Evolutionary conservation across 2,797 vertebrate species (phyloP).

Genomic region (Luscinia luscinia): DNA sequence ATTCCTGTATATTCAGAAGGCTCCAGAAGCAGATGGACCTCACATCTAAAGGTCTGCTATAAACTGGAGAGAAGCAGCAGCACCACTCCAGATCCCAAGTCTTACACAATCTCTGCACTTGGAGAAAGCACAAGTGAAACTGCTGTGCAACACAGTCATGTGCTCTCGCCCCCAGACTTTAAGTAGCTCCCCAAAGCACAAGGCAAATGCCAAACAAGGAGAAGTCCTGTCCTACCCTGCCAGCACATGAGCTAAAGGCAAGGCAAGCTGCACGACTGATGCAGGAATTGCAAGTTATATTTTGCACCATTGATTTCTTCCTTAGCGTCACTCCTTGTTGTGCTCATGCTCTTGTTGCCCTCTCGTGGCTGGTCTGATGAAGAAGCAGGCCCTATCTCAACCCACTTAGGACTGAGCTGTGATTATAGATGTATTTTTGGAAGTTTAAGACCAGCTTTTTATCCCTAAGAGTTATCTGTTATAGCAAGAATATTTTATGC

Average conservation of each 20-base stretch:
- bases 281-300: accelerated
- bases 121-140: background rate
- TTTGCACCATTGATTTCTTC: accelerated
- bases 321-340: accelerated
- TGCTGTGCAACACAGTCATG: accelerated
- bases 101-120: background rate
- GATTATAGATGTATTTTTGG: accelerated
- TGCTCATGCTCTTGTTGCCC: conserved; percentile 63
- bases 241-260: background rate
- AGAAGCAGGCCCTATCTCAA: background rate
- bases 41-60: background rate
- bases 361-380: conserved; percentile 26
- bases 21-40: background rate
- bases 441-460: background rate
- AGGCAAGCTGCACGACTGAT: background rate
- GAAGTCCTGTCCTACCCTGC: background rate
- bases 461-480: no score
- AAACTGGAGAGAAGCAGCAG: background rate
- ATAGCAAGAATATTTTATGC: background rate
- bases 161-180: accelerated
- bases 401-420: accelerated
- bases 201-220: accelerated
- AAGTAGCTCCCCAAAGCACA: background rate
- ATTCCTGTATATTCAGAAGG: background rate
- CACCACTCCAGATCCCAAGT: background rate